Base-by-base conservation (phyloP, 2,797 vertebrate species). In the Galagoides demidoff region DNA sequence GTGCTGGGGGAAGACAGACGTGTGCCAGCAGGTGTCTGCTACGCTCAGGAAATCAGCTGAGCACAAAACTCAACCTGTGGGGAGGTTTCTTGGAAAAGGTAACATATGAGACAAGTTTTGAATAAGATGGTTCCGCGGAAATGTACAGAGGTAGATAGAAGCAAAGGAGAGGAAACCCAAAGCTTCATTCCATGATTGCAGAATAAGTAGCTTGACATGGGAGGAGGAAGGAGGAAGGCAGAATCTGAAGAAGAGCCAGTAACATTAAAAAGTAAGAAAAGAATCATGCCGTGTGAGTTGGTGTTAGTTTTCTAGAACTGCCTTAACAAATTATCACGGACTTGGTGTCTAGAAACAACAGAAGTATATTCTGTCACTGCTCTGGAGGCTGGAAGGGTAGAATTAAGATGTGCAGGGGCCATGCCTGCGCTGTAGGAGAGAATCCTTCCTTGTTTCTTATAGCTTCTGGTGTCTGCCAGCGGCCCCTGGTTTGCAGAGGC, bases 1-100 rank as follows among this genome's bases (percentile, higher is more conserved):
- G 25, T 6, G 9, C 45, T 1, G 13, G 76, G 23, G 4, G 34
- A 27, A 23, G 43, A n/a, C 20, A 31, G 39, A 11, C 0, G 0
- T 4, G 27, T 20, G 22, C 57, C 7, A 5, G 7, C 45, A 49
- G 45, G 4, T 13, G 2, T 5, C 19, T 55, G 27, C 19, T 43
- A 0, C 23, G 59, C 23, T n/a, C 61, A 12, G 19, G 45, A 55
- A 43, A 27, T 52, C 0, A 63, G 78, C 37, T 73, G 19, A 11
- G 57, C 11, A 25, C 2, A 20, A 37, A 63, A 31, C 25, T 17
- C 43, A 17, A 37, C 14, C 4, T 34, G 16, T 2, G 7, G 64
- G 16, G 73, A 57, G 5, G n/a, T 20, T 71, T 39, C 31, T 5
- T 37, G 63, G 37, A 82, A 49, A 77, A 27, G 10, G 6, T 6